phyloP scores from a whole-genome alignment of 1,140 invertebrate genomes.

The Samia ricini region DNA sequence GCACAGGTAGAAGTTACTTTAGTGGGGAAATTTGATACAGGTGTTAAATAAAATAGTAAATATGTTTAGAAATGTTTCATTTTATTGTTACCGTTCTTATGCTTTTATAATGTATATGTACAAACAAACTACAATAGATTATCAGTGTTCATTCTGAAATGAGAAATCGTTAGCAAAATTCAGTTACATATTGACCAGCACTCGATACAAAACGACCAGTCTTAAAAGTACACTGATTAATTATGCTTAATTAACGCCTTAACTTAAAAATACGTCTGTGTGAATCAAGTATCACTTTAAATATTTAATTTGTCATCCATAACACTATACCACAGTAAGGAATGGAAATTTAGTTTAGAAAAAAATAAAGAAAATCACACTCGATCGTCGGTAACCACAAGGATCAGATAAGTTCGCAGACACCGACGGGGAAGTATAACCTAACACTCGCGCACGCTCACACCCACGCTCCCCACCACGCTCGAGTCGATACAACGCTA shows the following conservation, averaged over 20 bases:
- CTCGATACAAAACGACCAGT: constrained; percentile 47
- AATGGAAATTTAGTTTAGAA: constrained; percentile 67
- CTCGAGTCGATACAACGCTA: constrained; percentile 59
- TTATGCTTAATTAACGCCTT: constrained; percentile 61
- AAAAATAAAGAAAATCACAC: constrained; percentile 49
- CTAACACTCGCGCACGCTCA: constrained; percentile 39
- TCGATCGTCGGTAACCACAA: constrained; percentile 40
- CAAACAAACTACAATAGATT: constrained; percentile 73
- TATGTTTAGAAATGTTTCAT: constrained; percentile 73
- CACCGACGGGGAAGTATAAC: constrained; percentile 42
- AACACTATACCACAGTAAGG: constrained; percentile 72
- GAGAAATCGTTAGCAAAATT: constrained; percentile 64
- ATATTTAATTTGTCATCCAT: constrained; percentile 64
- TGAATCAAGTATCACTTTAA: constrained; percentile 55
- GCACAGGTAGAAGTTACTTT: too few relatives aligned
- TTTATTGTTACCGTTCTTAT: constrained; percentile 72
- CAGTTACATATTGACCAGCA: constrained; percentile 49
- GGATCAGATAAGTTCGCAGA: constrained; percentile 38
- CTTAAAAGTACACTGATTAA: constrained; percentile 67
- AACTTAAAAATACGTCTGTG: constrained; percentile 71
- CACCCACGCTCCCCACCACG: constrained; percentile 42
- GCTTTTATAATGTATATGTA: constrained; percentile 74
- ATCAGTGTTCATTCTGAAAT: constrained; percentile 71
- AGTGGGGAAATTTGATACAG: too few relatives aligned
- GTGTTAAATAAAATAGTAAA: constrained; percentile 1